A percentile compares a stretch with the other conserved stretches of the same genome.
Conservation (phyloP, 2,113 vertebrate species). For the Oryctolagus cuniculus region mOryCun1.1 NC_091449.1:33680501-33681000, state of each 20-base stretch:
- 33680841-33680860: too few relatives aligned
- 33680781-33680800: too few relatives aligned
- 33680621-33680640: not conserved
- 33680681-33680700: not conserved
- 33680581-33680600: not conserved
- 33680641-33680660: not conserved
- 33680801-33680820: too few relatives aligned
- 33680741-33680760: not conserved
- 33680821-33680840: too few relatives aligned
- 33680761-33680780: too few relatives aligned
- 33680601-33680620: not conserved
- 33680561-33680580: not conserved
- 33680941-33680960: too few relatives aligned
- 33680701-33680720: not conserved
- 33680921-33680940: too few relatives aligned
- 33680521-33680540: constrained; percentile 25
- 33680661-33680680: not conserved
- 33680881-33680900: too few relatives aligned
- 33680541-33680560: not conserved
- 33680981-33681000: too few relatives aligned
- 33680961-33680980: too few relatives aligned
- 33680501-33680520: not conserved
- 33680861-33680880: too few relatives aligned
- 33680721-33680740: not conserved
- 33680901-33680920: too few relatives aligned